These are phyloP conservation scores for Nycticebus coucang DNA, from an alignment of 2,113 vertebrate genomes.

Conservation along the genomic window DNA sequence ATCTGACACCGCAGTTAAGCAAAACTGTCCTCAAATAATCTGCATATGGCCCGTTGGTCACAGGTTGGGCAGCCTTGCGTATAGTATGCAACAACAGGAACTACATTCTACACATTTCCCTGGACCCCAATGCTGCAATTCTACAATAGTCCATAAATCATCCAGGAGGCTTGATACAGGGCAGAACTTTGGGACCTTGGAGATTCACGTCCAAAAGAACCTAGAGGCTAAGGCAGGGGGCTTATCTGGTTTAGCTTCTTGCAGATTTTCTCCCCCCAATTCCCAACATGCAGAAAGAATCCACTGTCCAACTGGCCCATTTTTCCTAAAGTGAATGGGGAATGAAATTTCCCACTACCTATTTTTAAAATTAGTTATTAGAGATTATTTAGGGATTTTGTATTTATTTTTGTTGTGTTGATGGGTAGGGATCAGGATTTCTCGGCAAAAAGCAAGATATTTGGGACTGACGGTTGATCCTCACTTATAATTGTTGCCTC, in stretches of 20 bases:
- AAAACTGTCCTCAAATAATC: no score
- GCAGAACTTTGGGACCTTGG: not conserved
- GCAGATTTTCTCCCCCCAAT: not conserved
- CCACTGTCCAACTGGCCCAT: not conserved
- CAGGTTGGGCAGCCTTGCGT: no score
- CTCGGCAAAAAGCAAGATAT: not conserved
- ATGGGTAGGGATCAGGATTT: not conserved
- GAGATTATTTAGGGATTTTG: not conserved
- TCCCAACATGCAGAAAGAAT: not conserved
- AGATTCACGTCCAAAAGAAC: not conserved
- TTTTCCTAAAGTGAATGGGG: not conserved
- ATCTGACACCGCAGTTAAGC: no score
- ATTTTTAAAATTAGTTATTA: not conserved
- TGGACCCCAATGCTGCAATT: not conserved
- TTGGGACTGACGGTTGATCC: not conserved
- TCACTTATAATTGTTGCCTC: not conserved
- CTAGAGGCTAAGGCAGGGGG: not conserved
- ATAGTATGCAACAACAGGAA: not conserved
- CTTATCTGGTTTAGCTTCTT: not conserved
- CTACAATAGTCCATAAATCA: not conserved
- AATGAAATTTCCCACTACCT: not conserved
- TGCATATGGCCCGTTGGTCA: no score
- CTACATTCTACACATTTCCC: rapidly evolving
- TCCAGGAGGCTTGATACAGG: not conserved
- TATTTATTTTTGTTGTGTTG: not conserved